These are phyloP conservation scores for Perca flavescens DNA, from an alignment of 2,113 vertebrate genomes.

Conservation along the genomic window DNA sequence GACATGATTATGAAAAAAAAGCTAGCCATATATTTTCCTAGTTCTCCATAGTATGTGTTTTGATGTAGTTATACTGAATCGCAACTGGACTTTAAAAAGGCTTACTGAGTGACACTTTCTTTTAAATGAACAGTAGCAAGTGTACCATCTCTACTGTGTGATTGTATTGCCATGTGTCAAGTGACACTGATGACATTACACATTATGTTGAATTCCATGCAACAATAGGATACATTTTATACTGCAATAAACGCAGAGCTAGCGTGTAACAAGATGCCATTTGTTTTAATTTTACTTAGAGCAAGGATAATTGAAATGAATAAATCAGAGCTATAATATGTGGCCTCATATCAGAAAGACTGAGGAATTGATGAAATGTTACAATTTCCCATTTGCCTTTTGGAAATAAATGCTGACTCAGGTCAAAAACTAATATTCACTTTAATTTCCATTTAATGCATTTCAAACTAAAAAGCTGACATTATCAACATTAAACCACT, in stretches of 20 bases:
- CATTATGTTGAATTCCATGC: not conserved
- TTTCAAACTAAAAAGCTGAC: not conserved
- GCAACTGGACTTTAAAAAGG: not conserved
- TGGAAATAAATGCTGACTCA: constrained; percentile 10
- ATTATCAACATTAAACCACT: not conserved
- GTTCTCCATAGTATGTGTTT: not conserved
- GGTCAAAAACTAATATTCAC: constrained; percentile 27
- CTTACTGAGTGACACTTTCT: not conserved
- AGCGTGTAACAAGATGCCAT: not conserved
- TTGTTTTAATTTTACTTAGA: constrained; percentile 1
- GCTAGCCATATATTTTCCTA: not conserved
- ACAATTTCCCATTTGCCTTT: constrained; percentile 15
- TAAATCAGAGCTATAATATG: not conserved
- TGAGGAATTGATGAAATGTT: constrained; percentile 24
- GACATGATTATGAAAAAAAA: not conserved
- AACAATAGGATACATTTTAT: constrained; percentile 1
- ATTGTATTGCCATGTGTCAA: not conserved
- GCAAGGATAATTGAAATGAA: constrained; percentile 6
- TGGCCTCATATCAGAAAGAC: not conserved
- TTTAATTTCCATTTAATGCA: constrained; percentile 20
- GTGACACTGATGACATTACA: not conserved
- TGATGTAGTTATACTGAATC: not conserved
- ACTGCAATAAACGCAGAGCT: not conserved
- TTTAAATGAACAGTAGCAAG: not conserved
- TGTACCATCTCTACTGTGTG: not conserved